Evolutionary conservation across 2,113 vertebrate genomes (phyloP), one percentile per base, ranked within the genome.

Genomic region (Engystomops pustulosus): DNA sequence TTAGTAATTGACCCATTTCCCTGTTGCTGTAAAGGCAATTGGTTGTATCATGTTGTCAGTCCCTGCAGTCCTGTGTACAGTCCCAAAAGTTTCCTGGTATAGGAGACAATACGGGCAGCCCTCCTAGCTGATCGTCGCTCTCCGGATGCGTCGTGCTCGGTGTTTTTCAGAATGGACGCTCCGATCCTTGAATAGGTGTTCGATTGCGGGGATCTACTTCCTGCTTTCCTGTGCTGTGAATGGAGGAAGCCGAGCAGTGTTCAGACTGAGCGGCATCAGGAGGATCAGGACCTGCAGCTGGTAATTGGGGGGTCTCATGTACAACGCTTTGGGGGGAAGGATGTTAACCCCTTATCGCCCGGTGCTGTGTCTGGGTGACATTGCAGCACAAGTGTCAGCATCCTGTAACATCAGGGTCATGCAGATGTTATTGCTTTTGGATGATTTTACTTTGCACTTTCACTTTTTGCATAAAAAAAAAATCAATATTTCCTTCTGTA

Each of bases 281-380:
- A 6, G 60, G 60, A 65, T 3, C 55, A n/a, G 68, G 70, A 55
- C 36, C 10, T 74, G 81, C 81, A 44, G 81, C 68, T 58, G 79
- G 79, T 69, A 81, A 69, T 15, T 11, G 30, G 18, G 75, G 76
- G 53, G 15, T 3, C 38, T 79, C n/a, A 7, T 1, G 7, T 14
- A 14, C 30, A 23, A 36, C 15, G n/a, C 14, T 30, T n/a, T n/a
- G n/a, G n/a, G n/a, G n/a, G 34, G n/a, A 11, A 17, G 20, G 6
- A 8, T 4, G n/a, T 8, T 60, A 62, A 41, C 34, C 23, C 34
- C 23, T 78, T 78, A 1, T 12, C 2, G 8, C 11, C 32, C 49
- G 27, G 51, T 3, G n/a, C n/a, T 4, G 12, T 45, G 10, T 23
- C 10, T 47, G 17, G 15, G 36, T 60, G 51, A 23, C 36, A 60